Evolutionary conservation across 2,888 invertebrate species (phyloP), one percentile per base, ranked within the genome.

Genomic region (Nymphalis c-album): DNA sequence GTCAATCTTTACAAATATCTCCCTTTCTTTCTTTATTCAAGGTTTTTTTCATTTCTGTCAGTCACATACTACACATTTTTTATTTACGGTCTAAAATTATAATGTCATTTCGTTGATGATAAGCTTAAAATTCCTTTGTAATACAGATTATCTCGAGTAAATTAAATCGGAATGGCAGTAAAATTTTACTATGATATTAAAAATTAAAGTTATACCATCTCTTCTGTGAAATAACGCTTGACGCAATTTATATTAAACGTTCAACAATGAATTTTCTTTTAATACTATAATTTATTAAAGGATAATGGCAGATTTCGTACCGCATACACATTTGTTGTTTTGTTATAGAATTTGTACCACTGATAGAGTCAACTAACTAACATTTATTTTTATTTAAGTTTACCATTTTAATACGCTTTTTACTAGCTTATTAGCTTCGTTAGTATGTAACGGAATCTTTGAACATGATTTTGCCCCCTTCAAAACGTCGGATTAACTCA

Each of bases 161-260:
- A 73, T 73, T 73, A 73, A 73, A 71, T 69, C 51, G 22, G 65
- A 69, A 68, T 64, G 72, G 67, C 68, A 62, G 69, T 73, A 67
- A 60, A 60, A 71, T 71, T 73, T 71, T 73, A 73, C 66, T 69
- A 64, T 64, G 61, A 60, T 47, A 68, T 65, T 71, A 71, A 72
- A 72, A 72, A 71, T 69, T 71, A 69, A 71, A 71, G 67, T 63
- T 68, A 69, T 62, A 50, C 67, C 61, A 69, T 71, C 67, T 71
- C 71, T 63, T 68, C 64, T 64, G 60, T 64, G 60, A 61, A 68
- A 69, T 69, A 50, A 55, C 58, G 61, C n/a, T 72, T 62, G 48
- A 67, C 57, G 57, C 10, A 35, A 31, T 17, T 60, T 60, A 13
- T 40, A 40, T 40, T 60, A 50, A 16, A 18, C 26, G 18, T 55